phyloP scores from a whole-genome alignment of 1,140 invertebrate genomes.

The Caenorhabditis brenneri region DNA sequence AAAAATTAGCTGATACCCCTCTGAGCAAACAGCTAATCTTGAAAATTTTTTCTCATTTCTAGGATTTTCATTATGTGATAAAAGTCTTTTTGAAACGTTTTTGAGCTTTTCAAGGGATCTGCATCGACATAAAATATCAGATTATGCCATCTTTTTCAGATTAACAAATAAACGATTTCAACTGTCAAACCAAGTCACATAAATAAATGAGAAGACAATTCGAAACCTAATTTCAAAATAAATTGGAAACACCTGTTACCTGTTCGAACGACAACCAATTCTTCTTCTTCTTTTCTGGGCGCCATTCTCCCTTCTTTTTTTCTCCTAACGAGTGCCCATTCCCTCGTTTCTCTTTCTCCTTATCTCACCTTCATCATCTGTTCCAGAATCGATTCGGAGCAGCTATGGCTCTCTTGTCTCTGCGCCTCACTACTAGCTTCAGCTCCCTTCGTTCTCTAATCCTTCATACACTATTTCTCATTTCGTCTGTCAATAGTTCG shows the following conservation, averaged over 20 bases:
- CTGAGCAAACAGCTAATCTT: no score
- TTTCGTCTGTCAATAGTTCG: constrained; percentile 18
- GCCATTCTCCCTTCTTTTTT: background rate
- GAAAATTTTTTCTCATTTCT: no score
- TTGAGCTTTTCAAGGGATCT: no score
- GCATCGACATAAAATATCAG: no score
- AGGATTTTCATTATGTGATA: no score
- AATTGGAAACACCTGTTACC: constrained; percentile 10
- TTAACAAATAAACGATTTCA: no score
- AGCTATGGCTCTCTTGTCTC: background rate
- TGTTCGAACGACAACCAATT: background rate
- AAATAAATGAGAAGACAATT: background rate
- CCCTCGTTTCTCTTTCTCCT: background rate
- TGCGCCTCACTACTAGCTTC: background rate
- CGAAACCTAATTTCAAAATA: background rate
- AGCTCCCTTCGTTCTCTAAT: background rate
- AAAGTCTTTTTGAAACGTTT: no score
- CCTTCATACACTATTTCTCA: background rate
- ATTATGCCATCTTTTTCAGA: no score
- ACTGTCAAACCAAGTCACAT: no score
- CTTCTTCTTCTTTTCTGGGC: no score
- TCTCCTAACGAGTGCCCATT: background rate
- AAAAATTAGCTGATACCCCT: no score
- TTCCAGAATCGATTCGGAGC: constrained; percentile 37
- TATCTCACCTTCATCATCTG: constrained; percentile 27